phyloP scores from a whole-genome alignment of 2,113 vertebrate genomes.

The Malurus melanocephalus region DNA sequence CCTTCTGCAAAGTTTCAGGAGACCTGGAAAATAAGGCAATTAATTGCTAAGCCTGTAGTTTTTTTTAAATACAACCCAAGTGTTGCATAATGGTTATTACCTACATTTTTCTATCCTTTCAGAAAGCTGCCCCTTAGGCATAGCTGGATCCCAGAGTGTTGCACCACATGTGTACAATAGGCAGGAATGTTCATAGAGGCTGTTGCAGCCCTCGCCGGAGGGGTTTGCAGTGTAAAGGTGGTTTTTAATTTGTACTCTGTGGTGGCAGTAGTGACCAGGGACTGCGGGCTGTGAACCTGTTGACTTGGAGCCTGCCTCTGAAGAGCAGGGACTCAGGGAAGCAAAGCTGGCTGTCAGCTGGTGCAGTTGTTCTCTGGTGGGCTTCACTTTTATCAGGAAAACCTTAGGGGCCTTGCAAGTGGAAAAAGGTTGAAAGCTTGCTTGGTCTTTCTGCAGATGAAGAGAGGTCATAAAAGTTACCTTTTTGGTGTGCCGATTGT shows the following conservation, averaged over 20 bases:
- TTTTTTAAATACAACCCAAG: neutral
- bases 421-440: neutral
- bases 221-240: neutral
- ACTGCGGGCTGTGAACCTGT: neutral
- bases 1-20: neutral
- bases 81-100: neutral
- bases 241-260: neutral
- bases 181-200: rapidly evolving
- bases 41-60: neutral
- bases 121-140: neutral
- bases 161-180: rapidly evolving
- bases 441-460: neutral
- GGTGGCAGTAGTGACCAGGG: neutral
- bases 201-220: rapidly evolving
- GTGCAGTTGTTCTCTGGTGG: rapidly evolving
- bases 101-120: neutral
- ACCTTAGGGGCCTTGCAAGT: neutral
- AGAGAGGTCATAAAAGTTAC: neutral
- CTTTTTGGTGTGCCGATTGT: neutral
- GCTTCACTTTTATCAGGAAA: rapidly evolving
- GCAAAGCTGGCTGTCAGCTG: neutral
- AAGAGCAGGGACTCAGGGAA: neutral
- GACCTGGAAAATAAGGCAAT: neutral
- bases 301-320: neutral
- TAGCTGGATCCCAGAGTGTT: rapidly evolving